Base-by-base conservation (phyloP, 2,888 invertebrate genomes). In the Eupithecia insigniata region DNA sequence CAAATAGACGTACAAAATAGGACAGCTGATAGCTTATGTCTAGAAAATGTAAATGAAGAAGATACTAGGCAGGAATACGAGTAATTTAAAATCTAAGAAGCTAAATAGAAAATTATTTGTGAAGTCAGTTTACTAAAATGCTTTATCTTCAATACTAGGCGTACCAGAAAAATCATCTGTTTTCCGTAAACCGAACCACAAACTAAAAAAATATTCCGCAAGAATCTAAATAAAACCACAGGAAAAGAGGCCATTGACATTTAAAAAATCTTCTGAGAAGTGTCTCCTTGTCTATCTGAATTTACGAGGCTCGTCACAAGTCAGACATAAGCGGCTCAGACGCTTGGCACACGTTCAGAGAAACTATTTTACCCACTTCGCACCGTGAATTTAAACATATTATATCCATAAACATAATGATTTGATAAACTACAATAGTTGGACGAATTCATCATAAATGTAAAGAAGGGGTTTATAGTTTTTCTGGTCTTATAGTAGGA, bases 291-390 rank as follows among this genome's bases (percentile, higher is more conserved):
- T 74, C 74, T 26, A 39, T 67, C 64, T 60, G 68, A 67, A 74
- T 74, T 74, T 70, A 70, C 32, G 71, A 67, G 69, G 66, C 36
- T 78, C 70, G 74, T 78, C 78, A 78, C 71, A 67, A 70, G 76
- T 55, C 70, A 61, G 70, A 39, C 69, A 43, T 70, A 60, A 75
- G 75, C 62, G 64, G 58, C 60, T 69, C 64, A 10, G 76, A 72
- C 72, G 67, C 66, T 70, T 77, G 76, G 75, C 74, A 76, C 70
- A 71, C 51, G 69, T 73, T 72, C 72, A 70, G 70, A 74, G 74
- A 67, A 73, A 78, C 73, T 73, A 75, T 75, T 70, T 67, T 72
- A 71, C 66, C 74, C 71, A 73, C 64, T 64, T 64, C 36, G 64
- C 36, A 34, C 62, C 5, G n/a, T 30, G 36, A 22, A 22, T 64